Evolutionary conservation across 1,140 invertebrate species (phyloP), one percentile per base, ranked within the genome.

Genomic region (Papilio glaucus): DNA sequence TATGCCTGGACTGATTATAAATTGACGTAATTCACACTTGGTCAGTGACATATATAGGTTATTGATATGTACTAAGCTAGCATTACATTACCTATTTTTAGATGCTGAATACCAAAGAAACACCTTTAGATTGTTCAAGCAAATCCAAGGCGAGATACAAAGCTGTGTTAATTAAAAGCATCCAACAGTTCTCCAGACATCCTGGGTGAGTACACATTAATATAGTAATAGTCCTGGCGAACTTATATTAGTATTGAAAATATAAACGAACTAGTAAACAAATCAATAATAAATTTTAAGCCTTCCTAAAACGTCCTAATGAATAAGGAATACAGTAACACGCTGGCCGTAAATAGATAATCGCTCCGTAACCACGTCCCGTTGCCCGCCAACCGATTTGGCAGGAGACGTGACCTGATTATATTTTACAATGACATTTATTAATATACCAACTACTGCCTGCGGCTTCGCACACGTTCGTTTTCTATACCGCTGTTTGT

Each of bases 181-280:
- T 94, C 68, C 89, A 95, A 18, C 95, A 96, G 85, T 95, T 96
- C 49, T 79, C 94, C 0, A 93, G 96, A 72, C 95, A 96, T 93
- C 95, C 95, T 9, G 95, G 95, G 96, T 96, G 94, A 94, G 87
- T 76, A 21, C 24, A 24, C 26, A n/a, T 21, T n/a, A 3, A 61
- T 61, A 24, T 6, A n/a, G n/a, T 26, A 24, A 24, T 29, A n/a
- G 26, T 33, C 13, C 33, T 61, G n/a, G n/a, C 1, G 15, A n/a
- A 18, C 29, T 33, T 33, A 6, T 6, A 2, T 33, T 33, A 3
- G 29, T 33, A 33, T 33, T 33, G 6, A 33, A n/a, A n/a, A n/a
- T n/a, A n/a, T n/a, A n/a, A n/a, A n/a, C n/a, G n/a, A n/a, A n/a
- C n/a, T n/a, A n/a, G n/a, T n/a, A n/a, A n/a, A n/a, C n/a, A n/a